These are phyloP conservation scores for Autographa gamma DNA, from an alignment of 2,888 invertebrate species.

Conservation along the genomic window DNA sequence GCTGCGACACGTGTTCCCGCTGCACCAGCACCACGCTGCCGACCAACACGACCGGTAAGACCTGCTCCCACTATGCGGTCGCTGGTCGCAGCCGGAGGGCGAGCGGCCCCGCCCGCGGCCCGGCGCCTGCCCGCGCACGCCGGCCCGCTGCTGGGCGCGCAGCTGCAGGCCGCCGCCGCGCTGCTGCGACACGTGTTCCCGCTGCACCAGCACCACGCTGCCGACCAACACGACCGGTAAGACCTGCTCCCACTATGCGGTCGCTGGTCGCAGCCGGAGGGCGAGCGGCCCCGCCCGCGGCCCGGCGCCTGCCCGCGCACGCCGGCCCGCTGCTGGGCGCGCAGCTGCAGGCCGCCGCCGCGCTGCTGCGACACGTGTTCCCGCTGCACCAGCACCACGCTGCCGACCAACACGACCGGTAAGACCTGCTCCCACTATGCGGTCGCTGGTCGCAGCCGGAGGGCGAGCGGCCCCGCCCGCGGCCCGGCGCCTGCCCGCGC, in stretches of 20 bases:
- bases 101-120: conserved; percentile 72
- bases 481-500: conserved; percentile 70
- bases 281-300: conserved; percentile 72
- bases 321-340: conserved; percentile 34
- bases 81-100: conserved; percentile 81
- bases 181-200: conserved; percentile 63
- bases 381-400: conserved; percentile 28
- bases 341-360: conserved; percentile 62
- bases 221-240: conserved; percentile 38
- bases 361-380: conserved; percentile 61
- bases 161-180: conserved; percentile 62
- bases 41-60: conserved; percentile 37
- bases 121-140: conserved; percentile 70
- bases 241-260: conserved; percentile 59
- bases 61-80: conserved; percentile 62
- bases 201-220: conserved; percentile 4
- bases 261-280: conserved; percentile 81
- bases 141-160: conserved; percentile 35
- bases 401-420: conserved; percentile 35
- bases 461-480: conserved; percentile 73
- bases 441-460: conserved; percentile 80
- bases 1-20: conserved; percentile 62
- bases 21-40: conserved; percentile 1
- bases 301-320: conserved; percentile 70
- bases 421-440: conserved; percentile 58